These are phyloP conservation scores for Tauraco hartlaubi DNA, from an alignment of 2,797 vertebrate genomes.

Conservation along the genomic window DNA sequence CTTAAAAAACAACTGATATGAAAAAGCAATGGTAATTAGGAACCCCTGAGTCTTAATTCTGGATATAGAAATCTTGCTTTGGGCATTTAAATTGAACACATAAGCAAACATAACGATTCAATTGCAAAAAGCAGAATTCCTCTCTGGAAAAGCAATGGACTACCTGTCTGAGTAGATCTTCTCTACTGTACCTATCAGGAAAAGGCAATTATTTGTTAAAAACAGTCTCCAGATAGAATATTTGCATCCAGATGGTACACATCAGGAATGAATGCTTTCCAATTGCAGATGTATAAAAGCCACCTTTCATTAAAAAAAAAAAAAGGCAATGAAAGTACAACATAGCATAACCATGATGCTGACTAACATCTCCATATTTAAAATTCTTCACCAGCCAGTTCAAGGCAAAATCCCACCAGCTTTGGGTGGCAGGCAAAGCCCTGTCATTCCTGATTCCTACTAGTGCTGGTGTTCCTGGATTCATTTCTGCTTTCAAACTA, in stretches of 20 bases:
- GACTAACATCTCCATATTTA: neutral
- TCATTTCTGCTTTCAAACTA: neutral
- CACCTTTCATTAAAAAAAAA: neutral
- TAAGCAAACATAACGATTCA: neutral
- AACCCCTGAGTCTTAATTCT: neutral
- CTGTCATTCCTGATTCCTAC: neutral
- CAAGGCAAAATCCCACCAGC: neutral
- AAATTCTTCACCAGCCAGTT: neutral
- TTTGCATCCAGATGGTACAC: neutral
- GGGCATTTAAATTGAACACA: neutral
- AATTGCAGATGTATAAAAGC: neutral
- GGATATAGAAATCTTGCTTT: neutral
- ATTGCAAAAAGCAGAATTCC: neutral
- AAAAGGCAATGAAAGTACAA: neutral
- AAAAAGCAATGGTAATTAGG: neutral
- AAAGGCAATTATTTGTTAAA: slow-evolving; percentile 7
- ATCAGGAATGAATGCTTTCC: neutral
- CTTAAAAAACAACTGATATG: neutral
- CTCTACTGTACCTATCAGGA: neutral
- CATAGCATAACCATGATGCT: neutral
- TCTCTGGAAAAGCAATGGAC: neutral
- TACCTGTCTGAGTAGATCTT: neutral
- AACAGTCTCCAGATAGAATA: neutral
- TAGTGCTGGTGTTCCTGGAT: neutral
- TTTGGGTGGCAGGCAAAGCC: neutral